Percentiles rank a stretch among this genome's conserved stretches.
These are phyloP conservation scores for Archocentrus centrarchus DNA, from an alignment of 2,113 vertebrate genomes.

Conservation along the genomic window DNA sequence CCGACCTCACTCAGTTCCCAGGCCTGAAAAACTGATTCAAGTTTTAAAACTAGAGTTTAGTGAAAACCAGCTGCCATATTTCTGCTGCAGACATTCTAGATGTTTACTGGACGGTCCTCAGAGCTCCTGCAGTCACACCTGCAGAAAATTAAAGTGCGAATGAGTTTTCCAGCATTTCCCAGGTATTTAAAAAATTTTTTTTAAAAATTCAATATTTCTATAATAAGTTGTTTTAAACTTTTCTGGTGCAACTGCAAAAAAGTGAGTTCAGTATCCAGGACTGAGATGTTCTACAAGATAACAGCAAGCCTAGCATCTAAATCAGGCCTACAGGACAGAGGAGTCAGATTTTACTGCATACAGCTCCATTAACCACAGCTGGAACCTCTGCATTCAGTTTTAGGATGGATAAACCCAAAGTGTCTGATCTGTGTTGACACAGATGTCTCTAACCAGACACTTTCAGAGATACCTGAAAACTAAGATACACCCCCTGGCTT, in stretches of 20 bases:
- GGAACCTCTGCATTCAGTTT: too few relatives aligned
- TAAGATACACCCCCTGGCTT: neutral
- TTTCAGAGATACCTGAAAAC: neutral
- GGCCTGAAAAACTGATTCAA: neutral
- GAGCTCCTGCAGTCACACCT: neutral
- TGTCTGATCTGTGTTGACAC: too few relatives aligned
- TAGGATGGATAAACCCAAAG: too few relatives aligned
- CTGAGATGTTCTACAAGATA: neutral
- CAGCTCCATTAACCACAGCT: too few relatives aligned
- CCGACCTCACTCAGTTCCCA: neutral
- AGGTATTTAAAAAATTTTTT: neutral
- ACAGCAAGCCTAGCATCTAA: too few relatives aligned
- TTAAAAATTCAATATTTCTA: neutral
- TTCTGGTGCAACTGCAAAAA: neutral
- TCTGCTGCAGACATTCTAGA: neutral
- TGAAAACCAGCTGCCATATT: neutral
- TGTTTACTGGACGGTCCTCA: neutral
- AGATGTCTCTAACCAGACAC: neutral
- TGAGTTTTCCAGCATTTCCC: neutral
- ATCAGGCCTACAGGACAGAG: too few relatives aligned
- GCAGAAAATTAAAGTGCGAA: too few relatives aligned
- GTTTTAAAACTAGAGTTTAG: neutral
- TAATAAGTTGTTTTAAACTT: rapidly evolving
- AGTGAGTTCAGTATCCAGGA: neutral
- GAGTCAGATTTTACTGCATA: too few relatives aligned